Evolutionary conservation across 2,113 vertebrate species (phyloP).

Genomic region (Capreolus pygargus): DNA sequence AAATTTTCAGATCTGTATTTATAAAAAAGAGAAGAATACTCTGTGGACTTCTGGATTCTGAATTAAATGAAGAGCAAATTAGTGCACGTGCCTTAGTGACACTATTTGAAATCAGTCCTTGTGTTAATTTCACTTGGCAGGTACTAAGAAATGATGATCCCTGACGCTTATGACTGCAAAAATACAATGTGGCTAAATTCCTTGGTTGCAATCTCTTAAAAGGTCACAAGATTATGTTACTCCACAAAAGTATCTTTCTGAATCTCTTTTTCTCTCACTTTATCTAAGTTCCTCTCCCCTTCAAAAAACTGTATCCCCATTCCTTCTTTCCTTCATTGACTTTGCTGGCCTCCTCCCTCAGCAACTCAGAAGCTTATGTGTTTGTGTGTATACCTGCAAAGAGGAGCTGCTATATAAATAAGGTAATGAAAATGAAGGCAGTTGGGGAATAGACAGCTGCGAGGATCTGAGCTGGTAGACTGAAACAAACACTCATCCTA

Average conservation of each 20-base stretch:
- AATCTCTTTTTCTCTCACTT: not conserved
- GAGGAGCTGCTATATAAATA: not conserved
- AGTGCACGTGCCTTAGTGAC: not conserved
- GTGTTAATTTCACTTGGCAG: not conserved
- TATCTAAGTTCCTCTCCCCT: not conserved
- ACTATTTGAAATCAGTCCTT: not conserved
- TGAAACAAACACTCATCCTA: not conserved
- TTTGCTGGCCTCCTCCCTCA: not conserved
- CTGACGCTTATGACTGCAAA: not conserved
- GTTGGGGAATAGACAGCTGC: conserved; percentile 58
- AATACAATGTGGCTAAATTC: not conserved
- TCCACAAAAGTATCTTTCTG: not conserved
- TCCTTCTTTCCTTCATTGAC: not conserved
- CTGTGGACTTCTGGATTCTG: not conserved
- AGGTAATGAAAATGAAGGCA: conserved; percentile 7
- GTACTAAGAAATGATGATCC: not conserved
- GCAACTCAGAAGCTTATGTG: not conserved
- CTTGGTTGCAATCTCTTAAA: not conserved
- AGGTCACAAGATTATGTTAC: conserved; percentile 8
- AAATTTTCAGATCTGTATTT: not conserved
- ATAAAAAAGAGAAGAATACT: not conserved
- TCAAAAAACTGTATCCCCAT: not conserved
- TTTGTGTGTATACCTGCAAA: not conserved
- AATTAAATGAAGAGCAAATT: not conserved
- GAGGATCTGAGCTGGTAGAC: not conserved